Conservation (phyloP, 2,797 vertebrate species). For the Malurus leucopterus region DNA sequence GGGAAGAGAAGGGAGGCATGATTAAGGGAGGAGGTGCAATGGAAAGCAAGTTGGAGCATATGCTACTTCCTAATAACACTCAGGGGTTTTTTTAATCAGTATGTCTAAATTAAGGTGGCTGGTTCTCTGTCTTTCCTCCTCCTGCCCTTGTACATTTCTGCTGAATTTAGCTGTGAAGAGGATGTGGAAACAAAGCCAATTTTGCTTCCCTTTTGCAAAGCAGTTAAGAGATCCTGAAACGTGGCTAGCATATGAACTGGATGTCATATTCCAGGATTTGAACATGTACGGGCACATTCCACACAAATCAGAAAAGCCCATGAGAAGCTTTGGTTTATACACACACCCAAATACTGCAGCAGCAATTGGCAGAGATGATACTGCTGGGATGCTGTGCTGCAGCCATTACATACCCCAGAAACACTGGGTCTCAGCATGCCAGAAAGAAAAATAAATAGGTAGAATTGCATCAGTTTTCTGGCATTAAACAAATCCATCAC, state of each 20-base stretch:
- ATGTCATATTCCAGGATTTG: conserved; percentile 21
- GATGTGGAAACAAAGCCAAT: conserved; percentile 38
- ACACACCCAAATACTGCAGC: conserved; percentile 16
- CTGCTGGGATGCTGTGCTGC: not conserved
- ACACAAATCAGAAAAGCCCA: conserved; percentile 37
- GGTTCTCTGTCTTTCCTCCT: conserved; percentile 3
- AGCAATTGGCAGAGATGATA: conserved; percentile 10
- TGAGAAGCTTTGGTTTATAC: conserved; percentile 39
- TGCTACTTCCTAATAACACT: conserved; percentile 3
- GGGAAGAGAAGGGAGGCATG: not conserved
- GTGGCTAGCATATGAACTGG: conserved; percentile 16
- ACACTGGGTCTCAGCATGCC: not conserved
- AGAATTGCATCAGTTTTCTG: conserved; percentile 28
- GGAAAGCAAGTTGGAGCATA: conserved; percentile 12
- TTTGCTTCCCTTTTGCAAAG: conserved; percentile 27
- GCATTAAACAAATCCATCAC: not conserved
- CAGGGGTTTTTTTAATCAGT: not conserved
- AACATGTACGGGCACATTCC: not conserved
- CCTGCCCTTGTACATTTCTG: not conserved
- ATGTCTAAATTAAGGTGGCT: conserved; percentile 3
- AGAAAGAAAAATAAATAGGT: conserved; percentile 20
- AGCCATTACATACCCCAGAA: conserved; percentile 21
- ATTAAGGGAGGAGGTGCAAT: not conserved
- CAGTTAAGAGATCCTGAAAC: conserved; percentile 39
- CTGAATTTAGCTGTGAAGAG: conserved; percentile 26